Percentiles rank a stretch among this genome's conserved stretches.
Evolutionary conservation across 1,140 invertebrate genomes (phyloP).

Genomic region (Meteorus sp.): DNA sequence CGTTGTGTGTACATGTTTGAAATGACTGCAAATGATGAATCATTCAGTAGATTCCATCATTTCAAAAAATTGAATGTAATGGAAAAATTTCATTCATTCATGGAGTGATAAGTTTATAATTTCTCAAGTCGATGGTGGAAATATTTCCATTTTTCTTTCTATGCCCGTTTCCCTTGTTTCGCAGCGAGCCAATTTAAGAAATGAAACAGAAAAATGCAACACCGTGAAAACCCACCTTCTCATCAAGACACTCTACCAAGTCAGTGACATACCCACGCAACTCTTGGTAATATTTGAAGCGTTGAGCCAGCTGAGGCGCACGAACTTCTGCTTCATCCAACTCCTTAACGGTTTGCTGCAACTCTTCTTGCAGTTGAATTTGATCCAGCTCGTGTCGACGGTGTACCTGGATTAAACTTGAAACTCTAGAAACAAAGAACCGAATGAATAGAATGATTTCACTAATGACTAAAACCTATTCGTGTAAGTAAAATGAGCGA

Average conservation of each 20-base stretch:
- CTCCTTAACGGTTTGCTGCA: conserved; percentile 65
- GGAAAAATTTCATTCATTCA: too few species aligned
- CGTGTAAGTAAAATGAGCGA: conserved; percentile 24
- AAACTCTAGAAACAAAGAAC: conserved; percentile 57
- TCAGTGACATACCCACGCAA: conserved; percentile 93
- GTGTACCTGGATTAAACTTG: conserved; percentile 64
- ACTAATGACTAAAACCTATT: conserved; percentile 23
- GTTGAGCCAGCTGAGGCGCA: conserved; percentile 70
- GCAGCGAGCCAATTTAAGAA: conserved; percentile 28
- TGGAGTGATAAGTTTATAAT: too few species aligned
- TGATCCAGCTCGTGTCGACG: conserved; percentile 60
- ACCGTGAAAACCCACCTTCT: conserved; percentile 74
- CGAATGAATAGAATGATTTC: conserved; percentile 1
- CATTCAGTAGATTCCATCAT: too few species aligned
- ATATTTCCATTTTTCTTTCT: too few species aligned
- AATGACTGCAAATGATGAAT: too few species aligned
- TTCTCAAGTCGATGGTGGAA: too few species aligned
- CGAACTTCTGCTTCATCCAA: conserved; percentile 64
- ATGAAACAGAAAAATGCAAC: conserved; percentile 51
- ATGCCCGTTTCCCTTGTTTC: too few species aligned
- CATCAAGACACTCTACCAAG: conserved; percentile 94
- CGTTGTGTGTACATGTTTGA: neutral
- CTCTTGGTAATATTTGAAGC: conserved; percentile 93
- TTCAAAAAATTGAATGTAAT: too few species aligned
- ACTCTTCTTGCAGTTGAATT: conserved; percentile 62